A percentile compares a stretch with the other conserved stretches of the same genome.
These are phyloP conservation scores for Arctopsyche grandis DNA, from an alignment of 1,140 invertebrate genomes.

Conservation along the genomic window DNA sequence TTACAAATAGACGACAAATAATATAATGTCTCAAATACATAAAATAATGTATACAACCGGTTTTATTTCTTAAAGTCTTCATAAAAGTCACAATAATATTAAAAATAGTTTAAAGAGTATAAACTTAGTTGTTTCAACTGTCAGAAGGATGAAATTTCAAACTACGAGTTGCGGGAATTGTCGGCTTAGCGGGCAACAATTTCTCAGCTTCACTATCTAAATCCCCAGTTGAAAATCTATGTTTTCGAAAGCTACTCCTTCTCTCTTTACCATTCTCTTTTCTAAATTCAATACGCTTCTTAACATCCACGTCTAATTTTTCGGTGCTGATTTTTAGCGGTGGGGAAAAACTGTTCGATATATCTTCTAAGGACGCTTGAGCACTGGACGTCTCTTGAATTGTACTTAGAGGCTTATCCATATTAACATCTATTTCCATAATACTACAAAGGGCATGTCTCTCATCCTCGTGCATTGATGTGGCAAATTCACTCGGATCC, in stretches of 20 bases:
- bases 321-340: constrained; percentile 49
- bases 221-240: constrained; percentile 63
- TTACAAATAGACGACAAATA: constrained; percentile 34
- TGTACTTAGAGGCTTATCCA: constrained; percentile 49
- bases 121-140: constrained; percentile 40
- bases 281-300: constrained; percentile 53
- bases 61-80: constrained; percentile 24
- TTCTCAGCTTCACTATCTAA: constrained; percentile 62
- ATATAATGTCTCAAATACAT: constrained; percentile 22
- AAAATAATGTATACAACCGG: constrained; percentile 29
- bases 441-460: constrained; percentile 48
- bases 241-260: constrained; percentile 60
- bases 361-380: constrained; percentile 51
- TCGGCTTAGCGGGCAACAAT: constrained; percentile 58
- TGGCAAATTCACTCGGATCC: constrained; percentile 57
- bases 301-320: constrained; percentile 51
- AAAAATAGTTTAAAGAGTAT: not conserved
- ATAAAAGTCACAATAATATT: constrained; percentile 26
- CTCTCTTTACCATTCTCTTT: constrained; percentile 58
- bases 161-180: constrained; percentile 63
- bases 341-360: constrained; percentile 47
- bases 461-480: constrained; percentile 40
- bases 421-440: constrained; percentile 48
- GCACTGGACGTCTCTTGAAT: constrained; percentile 53
- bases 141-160: constrained; percentile 59